Conservation (phyloP, 2,113 vertebrate species). For the Chamaetylas fuelleborni region DNA sequence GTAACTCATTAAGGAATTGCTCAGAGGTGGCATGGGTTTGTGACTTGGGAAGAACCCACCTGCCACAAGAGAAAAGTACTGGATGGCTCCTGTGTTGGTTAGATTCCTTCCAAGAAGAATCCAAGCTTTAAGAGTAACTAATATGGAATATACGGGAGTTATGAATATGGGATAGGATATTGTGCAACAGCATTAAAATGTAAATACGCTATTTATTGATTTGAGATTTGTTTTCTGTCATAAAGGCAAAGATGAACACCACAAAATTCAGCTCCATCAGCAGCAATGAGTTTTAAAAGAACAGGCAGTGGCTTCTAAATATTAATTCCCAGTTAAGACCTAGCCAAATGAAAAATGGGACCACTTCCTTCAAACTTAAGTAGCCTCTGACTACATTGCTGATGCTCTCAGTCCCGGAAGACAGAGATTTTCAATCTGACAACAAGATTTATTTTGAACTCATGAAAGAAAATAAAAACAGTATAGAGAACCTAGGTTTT, state of each 20-base stretch:
- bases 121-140: not conserved
- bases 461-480: not conserved
- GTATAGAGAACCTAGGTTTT: not conserved
- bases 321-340: not conserved
- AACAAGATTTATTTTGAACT: not conserved
- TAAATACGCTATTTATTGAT: not conserved
- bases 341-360: not conserved
- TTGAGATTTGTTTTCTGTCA: not conserved
- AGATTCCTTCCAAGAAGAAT: not conserved
- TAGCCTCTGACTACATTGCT: not conserved
- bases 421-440: not conserved
- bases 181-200: not conserved
- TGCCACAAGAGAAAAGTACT: not conserved
- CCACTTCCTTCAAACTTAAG: not conserved
- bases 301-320: not conserved
- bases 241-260: not conserved
- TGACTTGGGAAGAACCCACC: not conserved
- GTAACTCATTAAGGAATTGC: not conserved
- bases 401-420: not conserved
- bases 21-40: not conserved
- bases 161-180: not conserved
- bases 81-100: not conserved
- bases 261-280: not conserved
- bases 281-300: not conserved
- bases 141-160: not conserved